Conservation (phyloP, 2,797 vertebrate genomes). For the Enteromius afrohamiltoni region DNA sequence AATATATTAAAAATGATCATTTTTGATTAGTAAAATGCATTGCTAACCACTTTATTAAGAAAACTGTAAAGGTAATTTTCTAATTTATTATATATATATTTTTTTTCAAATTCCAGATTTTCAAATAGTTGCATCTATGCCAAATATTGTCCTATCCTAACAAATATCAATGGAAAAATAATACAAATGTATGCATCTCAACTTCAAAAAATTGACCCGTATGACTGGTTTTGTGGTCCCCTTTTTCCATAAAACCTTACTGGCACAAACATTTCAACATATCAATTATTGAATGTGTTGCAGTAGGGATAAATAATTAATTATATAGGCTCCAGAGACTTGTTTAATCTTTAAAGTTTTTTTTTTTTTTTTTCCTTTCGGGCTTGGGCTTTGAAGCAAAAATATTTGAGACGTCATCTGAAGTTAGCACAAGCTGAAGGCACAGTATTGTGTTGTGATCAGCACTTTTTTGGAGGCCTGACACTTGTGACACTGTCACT, state of each 20-base stretch:
- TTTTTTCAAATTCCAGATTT: too few species aligned
- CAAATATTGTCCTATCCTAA: too few species aligned
- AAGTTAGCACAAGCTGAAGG: constrained; percentile 18
- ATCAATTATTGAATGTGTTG: not conserved
- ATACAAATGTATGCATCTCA: too few species aligned
- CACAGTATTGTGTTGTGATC: constrained; percentile 47
- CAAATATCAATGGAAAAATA: too few species aligned
- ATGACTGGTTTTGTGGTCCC: not conserved
- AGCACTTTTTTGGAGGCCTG: constrained; percentile 45
- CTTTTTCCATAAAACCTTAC: not conserved
- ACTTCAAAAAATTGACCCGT: too few species aligned
- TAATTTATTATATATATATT: too few species aligned
- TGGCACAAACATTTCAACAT: not conserved
- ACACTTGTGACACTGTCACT: constrained; percentile 43
- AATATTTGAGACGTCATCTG: constrained; percentile 11
- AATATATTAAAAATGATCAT: too few species aligned
- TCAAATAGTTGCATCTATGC: too few species aligned
- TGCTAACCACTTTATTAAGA: too few species aligned
- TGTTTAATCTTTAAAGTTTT: not conserved
- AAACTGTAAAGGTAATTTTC: too few species aligned
- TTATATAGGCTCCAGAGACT: not conserved
- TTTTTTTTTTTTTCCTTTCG: not conserved
- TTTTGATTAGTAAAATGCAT: too few species aligned
- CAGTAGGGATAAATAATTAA: not conserved
- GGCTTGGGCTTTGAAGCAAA: not conserved